Evolutionary conservation across 1,140 invertebrate species (phyloP).

Genomic region (Druon quercuslanigerum): DNA sequence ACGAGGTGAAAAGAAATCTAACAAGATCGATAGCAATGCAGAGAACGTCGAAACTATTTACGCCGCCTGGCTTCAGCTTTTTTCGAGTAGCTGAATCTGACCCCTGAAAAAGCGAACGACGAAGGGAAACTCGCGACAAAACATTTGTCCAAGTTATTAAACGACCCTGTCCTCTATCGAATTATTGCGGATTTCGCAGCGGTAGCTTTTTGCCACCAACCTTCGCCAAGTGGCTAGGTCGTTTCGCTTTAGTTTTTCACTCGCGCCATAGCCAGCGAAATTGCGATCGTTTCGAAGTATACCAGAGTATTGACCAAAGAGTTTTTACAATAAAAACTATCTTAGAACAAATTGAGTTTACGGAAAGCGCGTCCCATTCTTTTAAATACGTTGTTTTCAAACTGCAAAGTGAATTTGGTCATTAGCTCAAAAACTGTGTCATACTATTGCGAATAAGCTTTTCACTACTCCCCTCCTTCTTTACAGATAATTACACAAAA

Average conservation of each 20-base stretch:
- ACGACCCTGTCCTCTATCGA: constrained; percentile 45
- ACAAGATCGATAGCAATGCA: not conserved
- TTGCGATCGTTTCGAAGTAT: constrained; percentile 52
- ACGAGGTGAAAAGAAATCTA: not conserved
- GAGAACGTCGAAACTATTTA: not conserved
- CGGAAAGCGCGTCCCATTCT: not conserved
- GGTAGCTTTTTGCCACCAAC: constrained; percentile 50
- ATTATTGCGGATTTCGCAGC: constrained; percentile 48
- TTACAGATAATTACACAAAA: no score
- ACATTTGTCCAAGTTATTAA: constrained; percentile 56
- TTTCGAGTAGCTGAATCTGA: constrained; percentile 4
- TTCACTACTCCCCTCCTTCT: no score
- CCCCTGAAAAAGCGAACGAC: constrained; percentile 25
- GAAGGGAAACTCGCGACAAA: constrained; percentile 38
- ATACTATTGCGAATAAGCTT: no score
- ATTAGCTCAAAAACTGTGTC: not conserved
- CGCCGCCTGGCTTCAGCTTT: not conserved
- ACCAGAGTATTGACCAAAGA: constrained; percentile 48
- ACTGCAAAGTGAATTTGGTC: not conserved
- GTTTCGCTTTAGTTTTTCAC: constrained; percentile 35
- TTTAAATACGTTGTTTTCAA: not conserved
- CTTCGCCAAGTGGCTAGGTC: constrained; percentile 45
- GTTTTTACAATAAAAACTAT: constrained; percentile 47
- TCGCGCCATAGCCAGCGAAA: constrained; percentile 38
- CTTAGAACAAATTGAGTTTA: constrained; percentile 26